A percentile compares a stretch with the other conserved stretches of the same genome.
These are phyloP conservation scores for Atta colombica DNA, from an alignment of 1,140 invertebrate species.

Conservation along the genomic window DNA sequence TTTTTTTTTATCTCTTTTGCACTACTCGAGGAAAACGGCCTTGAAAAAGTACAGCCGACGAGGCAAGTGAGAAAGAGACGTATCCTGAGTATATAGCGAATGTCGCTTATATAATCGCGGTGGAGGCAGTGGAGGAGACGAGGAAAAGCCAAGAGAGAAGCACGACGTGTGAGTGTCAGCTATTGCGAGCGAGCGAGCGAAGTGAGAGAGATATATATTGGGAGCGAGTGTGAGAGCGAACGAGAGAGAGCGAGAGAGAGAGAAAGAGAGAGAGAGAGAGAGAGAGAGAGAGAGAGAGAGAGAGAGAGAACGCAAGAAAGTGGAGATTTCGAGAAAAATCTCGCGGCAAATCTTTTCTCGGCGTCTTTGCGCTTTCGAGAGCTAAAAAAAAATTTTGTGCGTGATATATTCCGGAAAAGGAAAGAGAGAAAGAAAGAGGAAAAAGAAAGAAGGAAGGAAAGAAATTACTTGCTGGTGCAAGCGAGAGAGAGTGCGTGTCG, in stretches of 20 bases:
- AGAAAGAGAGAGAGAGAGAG: not conserved
- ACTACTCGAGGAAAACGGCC: not conserved
- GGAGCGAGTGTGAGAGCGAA: not conserved
- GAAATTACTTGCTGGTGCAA: conserved; percentile 28
- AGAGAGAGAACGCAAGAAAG: not conserved
- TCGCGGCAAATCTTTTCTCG: not conserved
- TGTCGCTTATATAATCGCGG: conserved; percentile 52
- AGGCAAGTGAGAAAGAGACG: conserved; percentile 45
- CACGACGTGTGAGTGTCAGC: conserved; percentile 50
- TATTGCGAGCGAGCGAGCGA: conserved; percentile 27
- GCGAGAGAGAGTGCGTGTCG: conserved; percentile 55
- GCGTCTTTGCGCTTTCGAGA: not conserved
- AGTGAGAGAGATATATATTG: conserved; percentile 15
- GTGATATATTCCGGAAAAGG: not conserved
- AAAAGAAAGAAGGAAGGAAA: not conserved
- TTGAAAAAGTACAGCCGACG: conserved; percentile 39
- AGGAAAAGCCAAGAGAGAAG: conserved; percentile 29
- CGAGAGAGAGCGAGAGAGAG: not conserved
- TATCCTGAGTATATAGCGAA: not conserved
- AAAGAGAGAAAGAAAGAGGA: not conserved
- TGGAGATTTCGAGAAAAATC: conserved; percentile 44
- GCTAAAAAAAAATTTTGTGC: conserved; percentile 2
- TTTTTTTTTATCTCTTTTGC: not conserved
- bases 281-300: conserved; percentile 9
- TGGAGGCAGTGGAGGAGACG: conserved; percentile 19